phyloP scores from a whole-genome alignment of 2,888 invertebrate genomes.

The Bellardia pandia region DNA sequence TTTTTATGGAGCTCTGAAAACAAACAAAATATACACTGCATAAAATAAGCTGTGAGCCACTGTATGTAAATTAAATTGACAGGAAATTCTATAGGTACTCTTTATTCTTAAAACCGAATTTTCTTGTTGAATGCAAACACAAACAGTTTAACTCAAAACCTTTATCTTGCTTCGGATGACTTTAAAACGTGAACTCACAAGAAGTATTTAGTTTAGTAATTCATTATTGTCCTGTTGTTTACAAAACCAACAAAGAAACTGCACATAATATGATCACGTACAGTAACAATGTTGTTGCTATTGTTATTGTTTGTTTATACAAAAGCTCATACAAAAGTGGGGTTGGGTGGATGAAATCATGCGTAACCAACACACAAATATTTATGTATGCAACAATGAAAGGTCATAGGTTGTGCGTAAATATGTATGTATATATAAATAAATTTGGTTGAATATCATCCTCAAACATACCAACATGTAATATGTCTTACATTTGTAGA shows the following conservation, averaged over 20 bases:
- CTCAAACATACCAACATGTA: too few species aligned
- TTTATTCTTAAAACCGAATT: too few species aligned
- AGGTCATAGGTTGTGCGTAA: not conserved
- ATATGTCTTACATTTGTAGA: too few species aligned
- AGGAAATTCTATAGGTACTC: too few species aligned
- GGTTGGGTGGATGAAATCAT: not conserved
- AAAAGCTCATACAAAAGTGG: not conserved
- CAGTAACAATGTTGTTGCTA: not conserved
- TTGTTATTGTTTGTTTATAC: not conserved
- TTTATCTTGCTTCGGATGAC: too few species aligned
- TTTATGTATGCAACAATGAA: not conserved
- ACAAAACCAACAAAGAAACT: not conserved
- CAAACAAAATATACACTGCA: too few species aligned
- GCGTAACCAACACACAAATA: not conserved
- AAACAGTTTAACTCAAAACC: too few species aligned
- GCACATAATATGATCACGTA: not conserved
- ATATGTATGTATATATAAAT: not conserved
- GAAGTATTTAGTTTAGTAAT: not conserved
- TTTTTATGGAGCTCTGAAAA: too few species aligned
- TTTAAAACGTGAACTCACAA: too few species aligned
- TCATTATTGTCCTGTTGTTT: slow-evolving; percentile 2
- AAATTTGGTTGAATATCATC: not conserved
- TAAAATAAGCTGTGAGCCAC: too few species aligned
- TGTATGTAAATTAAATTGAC: too few species aligned
- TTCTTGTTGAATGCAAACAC: too few species aligned